Evolutionary conservation across 2,797 vertebrate genomes (phyloP).

Genomic region (Arctocebus calabarensis): DNA sequence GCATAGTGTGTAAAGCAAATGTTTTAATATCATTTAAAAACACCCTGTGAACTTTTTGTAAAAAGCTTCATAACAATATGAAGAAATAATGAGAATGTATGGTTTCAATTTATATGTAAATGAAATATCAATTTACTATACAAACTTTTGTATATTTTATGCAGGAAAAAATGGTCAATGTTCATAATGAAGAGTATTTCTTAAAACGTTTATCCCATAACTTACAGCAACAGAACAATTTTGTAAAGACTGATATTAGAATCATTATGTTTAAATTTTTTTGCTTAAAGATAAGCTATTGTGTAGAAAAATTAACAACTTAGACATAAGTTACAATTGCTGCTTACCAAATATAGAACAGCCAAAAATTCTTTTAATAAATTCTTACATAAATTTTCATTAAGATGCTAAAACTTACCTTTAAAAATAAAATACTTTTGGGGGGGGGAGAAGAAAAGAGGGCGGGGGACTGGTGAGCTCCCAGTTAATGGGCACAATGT

Average conservation of each 20-base stretch:
- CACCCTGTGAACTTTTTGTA: background rate
- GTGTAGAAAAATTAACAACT: background rate
- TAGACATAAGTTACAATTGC: background rate
- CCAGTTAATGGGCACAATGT: too few species aligned
- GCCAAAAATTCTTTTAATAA: slow-evolving; percentile 7
- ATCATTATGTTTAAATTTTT: background rate
- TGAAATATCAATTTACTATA: background rate
- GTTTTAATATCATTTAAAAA: background rate
- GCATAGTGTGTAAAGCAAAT: background rate
- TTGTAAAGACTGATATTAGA: slow-evolving; percentile 36
- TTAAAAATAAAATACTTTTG: background rate
- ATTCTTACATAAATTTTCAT: slow-evolving; percentile 5
- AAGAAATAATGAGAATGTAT: background rate
- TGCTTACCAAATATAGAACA: background rate
- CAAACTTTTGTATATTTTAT: background rate
- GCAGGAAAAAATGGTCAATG: slow-evolving; percentile 24
- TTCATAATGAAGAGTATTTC: slow-evolving; percentile 32
- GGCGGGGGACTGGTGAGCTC: too few species aligned
- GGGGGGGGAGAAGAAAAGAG: too few species aligned
- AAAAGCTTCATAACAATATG: slow-evolving; percentile 38
- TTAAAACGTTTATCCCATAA: background rate
- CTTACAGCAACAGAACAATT: slow-evolving; percentile 4
- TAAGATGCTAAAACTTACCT: background rate
- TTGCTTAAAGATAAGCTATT: background rate
- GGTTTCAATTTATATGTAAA: slow-evolving; percentile 27